Conservation (phyloP, 2,113 vertebrate species). For the Ptychochromis oligacanthus region DNA sequence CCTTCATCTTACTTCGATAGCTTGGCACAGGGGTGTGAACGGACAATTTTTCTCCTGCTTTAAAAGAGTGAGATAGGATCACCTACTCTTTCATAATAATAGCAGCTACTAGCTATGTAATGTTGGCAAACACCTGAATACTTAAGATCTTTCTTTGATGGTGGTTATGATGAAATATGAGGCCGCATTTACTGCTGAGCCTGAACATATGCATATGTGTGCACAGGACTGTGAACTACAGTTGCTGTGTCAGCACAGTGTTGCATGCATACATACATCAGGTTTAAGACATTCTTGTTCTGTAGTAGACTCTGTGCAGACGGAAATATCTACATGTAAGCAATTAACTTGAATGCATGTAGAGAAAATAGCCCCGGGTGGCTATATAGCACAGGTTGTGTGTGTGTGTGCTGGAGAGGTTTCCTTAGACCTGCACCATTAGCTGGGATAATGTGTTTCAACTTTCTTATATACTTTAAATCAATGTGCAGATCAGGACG, state of each 20-base stretch:
- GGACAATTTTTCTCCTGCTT: not conserved
- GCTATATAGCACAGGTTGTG: not conserved
- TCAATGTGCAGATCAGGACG: not conserved
- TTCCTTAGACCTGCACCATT: not conserved
- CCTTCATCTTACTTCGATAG: not conserved
- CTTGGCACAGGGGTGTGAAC: not conserved
- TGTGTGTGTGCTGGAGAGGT: not conserved
- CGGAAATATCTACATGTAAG: slow-evolving; percentile 21
- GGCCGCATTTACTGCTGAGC: not conserved
- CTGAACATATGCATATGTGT: not conserved
- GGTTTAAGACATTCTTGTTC: not conserved
- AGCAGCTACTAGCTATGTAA: not conserved
- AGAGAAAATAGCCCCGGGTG: not conserved
- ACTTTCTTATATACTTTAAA: too few relatives aligned
- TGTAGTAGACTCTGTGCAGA: not conserved
- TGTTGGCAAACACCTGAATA: not conserved
- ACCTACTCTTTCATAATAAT: not conserved
- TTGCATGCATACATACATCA: not conserved
- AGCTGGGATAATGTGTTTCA: too few relatives aligned
- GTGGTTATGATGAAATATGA: slow-evolving; percentile 24
- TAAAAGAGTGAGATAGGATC: not conserved
- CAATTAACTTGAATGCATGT: not conserved
- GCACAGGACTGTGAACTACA: not conserved
- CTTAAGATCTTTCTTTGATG: not conserved
- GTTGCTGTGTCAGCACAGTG: slow-evolving; percentile 26